Evolutionary conservation across 1,140 invertebrate genomes (phyloP), one percentile per base, ranked within the genome.

Genomic region (Drosophila tsacasi): DNA sequence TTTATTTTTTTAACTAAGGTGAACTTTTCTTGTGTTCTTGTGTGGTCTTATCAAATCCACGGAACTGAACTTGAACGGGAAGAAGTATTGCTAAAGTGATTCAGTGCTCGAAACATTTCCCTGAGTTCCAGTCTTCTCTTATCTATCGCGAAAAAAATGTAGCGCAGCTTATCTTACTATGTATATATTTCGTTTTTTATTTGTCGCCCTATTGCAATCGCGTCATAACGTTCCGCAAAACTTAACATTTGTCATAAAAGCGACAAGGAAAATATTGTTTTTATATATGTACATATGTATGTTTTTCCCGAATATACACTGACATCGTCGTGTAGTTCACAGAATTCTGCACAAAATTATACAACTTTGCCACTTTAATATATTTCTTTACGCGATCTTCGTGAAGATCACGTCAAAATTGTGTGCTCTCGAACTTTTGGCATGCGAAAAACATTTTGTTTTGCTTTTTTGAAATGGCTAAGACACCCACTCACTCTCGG

Each of bases 131-230:
- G 23, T 49, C 25, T 37, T 61, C 60, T 65, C 59, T 85, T 84
- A 86, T 85, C 83, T 82, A 63, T 76, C 23, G 61, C 47, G 49
- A 71, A 71, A 61, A 39, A 39, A 62, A 19, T 76, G 39, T 42
- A 64, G 63, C 55, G 59, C 49, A 50, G 65, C 83, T 87, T 87
- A 87, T 87, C 83, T 89, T 74, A 78, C 60, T 81, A 50, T 30
- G 8, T 81, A 47, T 49, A 46, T 78, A 66, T 54, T 55, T 63
- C 63, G 52, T 63, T 63, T 54, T 75, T 71, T 65, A 32, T 50
- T 66, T 23, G 27, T 39, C 55, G 54, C 55, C 21, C 54, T 46
- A 42, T 57, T 78, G 74, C 66, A 67, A 49, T 57, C 71, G 63
- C 67, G 83, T 83, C 84, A 89, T 83, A 68, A 58, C n/a, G 42